Base-by-base conservation (phyloP, 2,888 invertebrate species). In the Ptilodon capucinus region DNA sequence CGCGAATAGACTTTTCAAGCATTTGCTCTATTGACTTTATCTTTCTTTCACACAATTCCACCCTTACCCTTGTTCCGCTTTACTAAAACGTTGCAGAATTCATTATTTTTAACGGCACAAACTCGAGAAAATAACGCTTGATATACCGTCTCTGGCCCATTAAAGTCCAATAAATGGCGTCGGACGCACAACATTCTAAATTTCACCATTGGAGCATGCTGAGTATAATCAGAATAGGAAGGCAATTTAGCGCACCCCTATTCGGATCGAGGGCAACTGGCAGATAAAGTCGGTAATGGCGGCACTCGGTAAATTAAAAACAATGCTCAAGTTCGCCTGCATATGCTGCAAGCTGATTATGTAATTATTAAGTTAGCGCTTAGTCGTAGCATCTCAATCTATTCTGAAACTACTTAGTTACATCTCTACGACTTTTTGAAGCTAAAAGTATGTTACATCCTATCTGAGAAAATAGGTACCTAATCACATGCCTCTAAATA, bases 221-320 rank as follows among this genome's bases (percentile, higher is more conserved):
- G 65, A 67, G 68, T 76, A 76, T 79, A 79, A 82, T 80, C 76
- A 75, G 72, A 79, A 77, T 79, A 79, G 78, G 78, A 67, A 76
- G 71, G 75, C 73, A 76, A 77, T 82, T 79, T 67, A 71, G 65
- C 78, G 69, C 62, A 71, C 73, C 79, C 77, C 75, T 77, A 77
- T 81, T 77, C 61, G 76, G 82, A 81, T 81, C 74, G 70, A 67
- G 72, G 71, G 72, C 75, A 68, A 71, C 71, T 68, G 75, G 68
- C 56, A 60, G 83, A 84, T 83, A 83, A 79, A 70, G 76, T 63
- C 60, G 63, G 74, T 78, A 83, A 82, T 80, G 74, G 76, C 70
- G 71, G 73, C 79, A 77, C 80, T 83, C 72, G 74, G 78, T 81
- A 81, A 84, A 86, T 86, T 84, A 86, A 86, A 84, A 85, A 81